Percentiles rank a stretch among this genome's conserved stretches.
Evolutionary conservation across 2,113 vertebrate species (phyloP).

Genomic region (Melanerpes aurifrons): DNA sequence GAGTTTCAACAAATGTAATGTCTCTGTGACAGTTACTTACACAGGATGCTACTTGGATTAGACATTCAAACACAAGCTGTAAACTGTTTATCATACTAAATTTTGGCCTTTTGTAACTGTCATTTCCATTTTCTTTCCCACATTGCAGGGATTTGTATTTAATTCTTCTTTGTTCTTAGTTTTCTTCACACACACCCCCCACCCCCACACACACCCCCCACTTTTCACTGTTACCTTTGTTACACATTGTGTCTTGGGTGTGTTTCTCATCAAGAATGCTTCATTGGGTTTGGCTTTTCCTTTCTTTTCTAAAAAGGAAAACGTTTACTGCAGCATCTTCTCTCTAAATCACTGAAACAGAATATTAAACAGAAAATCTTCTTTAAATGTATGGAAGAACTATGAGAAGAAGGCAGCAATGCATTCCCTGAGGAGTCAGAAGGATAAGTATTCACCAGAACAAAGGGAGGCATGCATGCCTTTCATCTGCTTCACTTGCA

Average conservation of each 20-base stretch:
- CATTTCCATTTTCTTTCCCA: background rate
- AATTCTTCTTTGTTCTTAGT: background rate
- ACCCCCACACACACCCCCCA: too few species aligned
- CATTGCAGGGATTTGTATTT: background rate
- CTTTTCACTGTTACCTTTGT: background rate
- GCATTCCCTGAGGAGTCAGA: background rate
- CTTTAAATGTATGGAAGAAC: background rate
- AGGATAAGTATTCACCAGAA: background rate
- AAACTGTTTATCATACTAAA: background rate
- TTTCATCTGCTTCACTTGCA: background rate
- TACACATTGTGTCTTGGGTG: background rate
- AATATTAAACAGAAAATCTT: background rate
- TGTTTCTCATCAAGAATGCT: background rate
- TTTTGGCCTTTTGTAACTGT: background rate
- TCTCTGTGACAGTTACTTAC: background rate
- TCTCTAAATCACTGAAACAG: background rate
- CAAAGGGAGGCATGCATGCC: accelerated
- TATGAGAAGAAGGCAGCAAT: background rate
- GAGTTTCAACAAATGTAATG: background rate
- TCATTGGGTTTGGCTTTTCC: background rate
- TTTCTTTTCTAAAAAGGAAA: background rate
- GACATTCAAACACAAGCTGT: background rate
- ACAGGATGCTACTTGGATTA: background rate
- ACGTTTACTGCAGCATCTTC: background rate
- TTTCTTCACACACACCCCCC: background rate